Evolutionary conservation across 2,888 invertebrate species (phyloP), one percentile per base, ranked within the genome.

Genomic region (Xestia c-nigrum): DNA sequence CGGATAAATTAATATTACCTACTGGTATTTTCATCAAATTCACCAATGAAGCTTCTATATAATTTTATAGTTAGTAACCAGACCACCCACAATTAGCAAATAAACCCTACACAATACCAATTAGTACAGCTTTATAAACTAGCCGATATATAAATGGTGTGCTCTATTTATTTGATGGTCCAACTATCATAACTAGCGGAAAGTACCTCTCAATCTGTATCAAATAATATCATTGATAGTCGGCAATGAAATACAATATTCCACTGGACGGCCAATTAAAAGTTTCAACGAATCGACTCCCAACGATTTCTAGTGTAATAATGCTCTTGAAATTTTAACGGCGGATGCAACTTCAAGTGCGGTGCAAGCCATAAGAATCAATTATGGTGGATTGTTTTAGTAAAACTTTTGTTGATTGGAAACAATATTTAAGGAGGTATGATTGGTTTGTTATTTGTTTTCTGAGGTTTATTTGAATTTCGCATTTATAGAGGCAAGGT

Each of bases 241-340:
- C 84, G 87, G 89, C 90, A 91, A 91, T 92, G 92, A 90, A 91
- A 92, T 93, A 93, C 93, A 93, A 91, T 92, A 93, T 92, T 92
- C 91, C 86, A 85, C 89, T 89, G 90, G 89, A 89, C 91, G 89
- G 93, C 96, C 95, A 96, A 96, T 96, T 96, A 96, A 96, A 96
- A 96, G 94, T 96, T 96, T 88, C 88, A 87, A 81, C 87, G 90
- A 90, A 91, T 92, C 91, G 90, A 90, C 89, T 91, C 89, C 2
- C 90, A 89, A 86, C 92, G 87, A 91, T 91, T 92, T 88, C 91
- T 91, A 87, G 90, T 92, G 90, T 92, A 93, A 91, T 93, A 93
- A 92, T 92, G 89, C 91, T 91, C 92, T 93, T 92, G 91, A 93
- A 93, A 94, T 92, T 94, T 94, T 93, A 93, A 93, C 92, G 88